Conservation (phyloP, 2,888 invertebrate species). For the Microctonus brassicae region DNA sequence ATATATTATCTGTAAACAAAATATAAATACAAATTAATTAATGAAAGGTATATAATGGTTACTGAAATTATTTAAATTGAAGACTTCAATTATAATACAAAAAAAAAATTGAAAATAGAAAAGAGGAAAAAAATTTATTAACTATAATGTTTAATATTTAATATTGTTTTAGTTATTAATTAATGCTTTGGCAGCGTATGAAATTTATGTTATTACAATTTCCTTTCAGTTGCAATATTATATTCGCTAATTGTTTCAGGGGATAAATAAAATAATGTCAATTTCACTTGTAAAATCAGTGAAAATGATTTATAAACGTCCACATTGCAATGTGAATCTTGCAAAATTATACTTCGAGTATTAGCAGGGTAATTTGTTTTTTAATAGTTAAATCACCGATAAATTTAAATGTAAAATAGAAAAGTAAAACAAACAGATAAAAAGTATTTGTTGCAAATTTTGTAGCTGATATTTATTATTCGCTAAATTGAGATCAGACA, state of each 20-base stretch:
- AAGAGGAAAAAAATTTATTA: conserved; percentile 23
- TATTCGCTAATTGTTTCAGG: conserved; percentile 27
- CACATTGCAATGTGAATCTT: neutral
- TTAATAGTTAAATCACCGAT: too few species aligned
- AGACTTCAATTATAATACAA: conserved; percentile 41
- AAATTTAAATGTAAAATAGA: conserved; percentile 25
- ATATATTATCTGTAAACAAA: conserved; percentile 59
- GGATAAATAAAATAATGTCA: conserved; percentile 25
- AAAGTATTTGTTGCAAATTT: neutral
- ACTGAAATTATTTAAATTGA: conserved; percentile 49
- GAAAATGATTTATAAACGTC: neutral
- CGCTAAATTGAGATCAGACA: conserved; percentile 29
- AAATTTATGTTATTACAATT: conserved; percentile 16
- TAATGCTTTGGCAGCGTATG: conserved; percentile 41
- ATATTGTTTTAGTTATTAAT: conserved; percentile 56
- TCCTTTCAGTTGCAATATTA: too few species aligned
- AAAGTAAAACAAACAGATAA: neutral
- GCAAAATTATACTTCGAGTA: conserved; percentile 9
- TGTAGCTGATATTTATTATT: conserved; percentile 33
- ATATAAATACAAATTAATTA: conserved; percentile 61
- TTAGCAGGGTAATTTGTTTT: conserved; percentile 15
- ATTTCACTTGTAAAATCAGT: neutral
- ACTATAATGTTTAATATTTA: conserved; percentile 38
- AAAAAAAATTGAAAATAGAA: too few species aligned
- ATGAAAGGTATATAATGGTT: conserved; percentile 40